Base-by-base conservation (phyloP, 2,113 vertebrate genomes). In the Danionella cerebrum region DNA sequence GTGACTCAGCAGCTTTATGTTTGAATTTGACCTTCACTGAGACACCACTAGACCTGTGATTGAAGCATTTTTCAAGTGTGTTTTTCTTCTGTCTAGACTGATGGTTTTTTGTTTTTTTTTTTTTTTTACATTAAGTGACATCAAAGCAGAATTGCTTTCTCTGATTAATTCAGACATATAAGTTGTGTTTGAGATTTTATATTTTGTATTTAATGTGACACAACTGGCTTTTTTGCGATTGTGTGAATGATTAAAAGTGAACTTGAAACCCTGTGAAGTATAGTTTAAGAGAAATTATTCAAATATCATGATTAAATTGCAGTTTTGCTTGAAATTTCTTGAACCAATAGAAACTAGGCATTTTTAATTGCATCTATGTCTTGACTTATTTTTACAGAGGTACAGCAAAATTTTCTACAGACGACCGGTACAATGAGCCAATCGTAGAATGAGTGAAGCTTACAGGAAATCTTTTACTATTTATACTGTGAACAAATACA, bases 1-100 rank as follows among this genome's bases (percentile, higher is more conserved):
- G 51, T 64, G 76, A 77, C 76, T 52, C 73, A 77, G n/a, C n/a
- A n/a, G 72, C 74, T 73, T 71, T 75, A 71, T 36, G 69, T 65
- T 81, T 82, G 72, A 58, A 75, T 70, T 69, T 80, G 79, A 84
- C 81, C 79, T 85, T 68, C 77, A 73, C 75, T 77, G 73, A n/a
- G n/a, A 71, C 77, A 67, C 74, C 69, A 71, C 39, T 66, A 77
- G 70, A 77, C n/a, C 71, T 67, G 62, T 59, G 71, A 76, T 24
- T 63, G 71, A 69, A 74, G 35, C 33, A 51, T 67, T 72, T 38
- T 18, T 35, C 48, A 58, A 66, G 41, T 67, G 33, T 21, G 9
- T 38, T 44, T 22, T 25, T 58, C n/a, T n/a, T n/a, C 36, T 48
- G 29, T 71, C 59, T 52, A 55, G 69, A 68, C 76, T 72, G 70